Evolutionary conservation across 2,797 vertebrate species (phyloP).

Genomic region (Rhynchotus rufescens): DNA sequence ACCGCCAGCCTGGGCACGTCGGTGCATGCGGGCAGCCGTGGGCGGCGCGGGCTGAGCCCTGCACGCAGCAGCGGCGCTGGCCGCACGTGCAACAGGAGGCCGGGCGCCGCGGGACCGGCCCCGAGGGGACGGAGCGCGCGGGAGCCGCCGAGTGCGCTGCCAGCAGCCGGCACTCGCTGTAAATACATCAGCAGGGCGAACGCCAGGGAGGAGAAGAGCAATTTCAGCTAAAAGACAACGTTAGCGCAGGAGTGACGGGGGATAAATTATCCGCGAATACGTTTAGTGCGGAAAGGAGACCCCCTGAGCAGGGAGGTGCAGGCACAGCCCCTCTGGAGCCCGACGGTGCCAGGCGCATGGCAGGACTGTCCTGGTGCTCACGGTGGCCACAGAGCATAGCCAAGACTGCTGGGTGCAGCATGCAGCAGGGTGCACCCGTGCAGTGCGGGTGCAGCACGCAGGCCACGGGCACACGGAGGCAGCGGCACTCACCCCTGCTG

Average conservation of each 20-base stretch:
- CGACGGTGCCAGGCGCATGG: too few relatives aligned
- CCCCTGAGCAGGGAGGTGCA: not conserved
- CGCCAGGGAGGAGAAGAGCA: conserved; percentile 51
- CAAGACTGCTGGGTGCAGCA: too few relatives aligned
- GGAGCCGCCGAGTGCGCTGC: not conserved
- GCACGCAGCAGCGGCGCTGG: not conserved
- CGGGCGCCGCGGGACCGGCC: accelerated
- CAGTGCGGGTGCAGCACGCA: too few relatives aligned
- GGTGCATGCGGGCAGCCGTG: accelerated
- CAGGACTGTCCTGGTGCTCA: not conserved
- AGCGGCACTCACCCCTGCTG: too few relatives aligned
- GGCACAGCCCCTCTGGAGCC: not conserved
- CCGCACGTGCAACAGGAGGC: not conserved
- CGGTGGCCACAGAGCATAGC: too few relatives aligned
- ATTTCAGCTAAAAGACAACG: conserved; percentile 68
- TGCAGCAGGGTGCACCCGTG: too few relatives aligned
- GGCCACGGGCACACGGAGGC: too few relatives aligned
- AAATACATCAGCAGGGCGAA: conserved; percentile 55
- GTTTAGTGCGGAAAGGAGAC: conserved; percentile 51
- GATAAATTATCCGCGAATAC: conserved; percentile 62
- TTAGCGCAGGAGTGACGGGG: conserved; percentile 51
- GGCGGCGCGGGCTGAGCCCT: not conserved
- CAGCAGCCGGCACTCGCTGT: conserved; percentile 3
- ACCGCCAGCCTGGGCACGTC: accelerated
- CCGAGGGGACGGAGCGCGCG: accelerated